phyloP scores from a whole-genome alignment of 2,113 vertebrate species.

The Meleagris gallopavo region DNA sequence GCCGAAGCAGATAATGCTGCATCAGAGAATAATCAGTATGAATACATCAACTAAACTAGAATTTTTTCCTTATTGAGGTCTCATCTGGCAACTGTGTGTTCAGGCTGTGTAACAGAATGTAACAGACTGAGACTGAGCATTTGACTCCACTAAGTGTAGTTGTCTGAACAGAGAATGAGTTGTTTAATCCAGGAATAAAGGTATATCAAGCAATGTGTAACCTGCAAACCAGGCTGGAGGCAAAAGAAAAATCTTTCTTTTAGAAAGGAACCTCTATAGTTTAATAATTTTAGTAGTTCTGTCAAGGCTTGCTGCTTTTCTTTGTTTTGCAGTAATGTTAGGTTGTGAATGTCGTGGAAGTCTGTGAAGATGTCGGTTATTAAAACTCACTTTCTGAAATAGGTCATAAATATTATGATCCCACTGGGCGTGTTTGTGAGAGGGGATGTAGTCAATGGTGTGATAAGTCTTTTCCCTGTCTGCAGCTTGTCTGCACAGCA shows the following conservation, averaged over 20 bases:
- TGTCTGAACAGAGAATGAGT: background rate
- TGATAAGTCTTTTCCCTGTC: background rate
- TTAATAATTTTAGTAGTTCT: conserved; percentile 2
- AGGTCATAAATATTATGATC: background rate
- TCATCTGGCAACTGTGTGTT: background rate
- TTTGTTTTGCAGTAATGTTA: background rate
- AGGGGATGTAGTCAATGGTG: background rate
- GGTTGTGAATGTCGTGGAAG: background rate
- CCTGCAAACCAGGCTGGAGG: background rate
- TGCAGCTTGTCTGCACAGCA: background rate
- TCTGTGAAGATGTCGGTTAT: background rate
- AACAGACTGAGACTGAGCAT: background rate
- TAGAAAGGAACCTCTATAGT: background rate
- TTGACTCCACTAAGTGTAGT: background rate
- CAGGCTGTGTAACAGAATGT: background rate
- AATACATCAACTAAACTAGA: background rate
- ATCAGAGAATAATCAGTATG: background rate
- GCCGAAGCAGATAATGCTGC: background rate
- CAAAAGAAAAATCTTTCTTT: background rate
- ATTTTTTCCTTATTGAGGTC: background rate
- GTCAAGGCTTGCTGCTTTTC: background rate
- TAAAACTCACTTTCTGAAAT: background rate
- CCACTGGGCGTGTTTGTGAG: background rate
- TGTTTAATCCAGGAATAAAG: conserved; percentile 7
- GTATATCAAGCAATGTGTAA: background rate